Evolutionary conservation across 2,113 vertebrate genomes (phyloP).

Genomic region (Salvelinus namaycush): DNA sequence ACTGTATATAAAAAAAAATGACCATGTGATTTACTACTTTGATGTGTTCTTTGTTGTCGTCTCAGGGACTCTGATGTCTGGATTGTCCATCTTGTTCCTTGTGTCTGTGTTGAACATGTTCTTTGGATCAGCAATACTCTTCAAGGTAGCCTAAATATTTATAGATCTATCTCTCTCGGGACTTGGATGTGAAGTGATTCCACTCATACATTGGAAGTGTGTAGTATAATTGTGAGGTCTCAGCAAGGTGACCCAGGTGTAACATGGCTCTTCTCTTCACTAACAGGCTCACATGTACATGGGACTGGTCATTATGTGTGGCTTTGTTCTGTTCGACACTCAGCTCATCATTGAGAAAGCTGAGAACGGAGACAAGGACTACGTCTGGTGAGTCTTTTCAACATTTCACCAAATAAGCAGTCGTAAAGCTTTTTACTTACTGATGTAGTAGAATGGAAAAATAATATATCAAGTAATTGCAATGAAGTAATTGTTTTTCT

Average conservation of each 20-base stretch:
- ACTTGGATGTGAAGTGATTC: too few species aligned
- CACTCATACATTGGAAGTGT: too few species aligned
- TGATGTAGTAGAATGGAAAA: background rate
- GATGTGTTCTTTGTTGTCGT: background rate
- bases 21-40: background rate
- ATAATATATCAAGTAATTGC: background rate
- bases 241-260: too few species aligned
- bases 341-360: slow-evolving; percentile 98
- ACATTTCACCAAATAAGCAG: background rate
- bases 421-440: background rate
- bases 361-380: slow-evolving; percentile 94
- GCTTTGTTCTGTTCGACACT: slow-evolving; percentile 96
- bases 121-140: too few species aligned
- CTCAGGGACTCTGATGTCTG: slow-evolving; percentile 87
- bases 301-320: slow-evolving; percentile 90
- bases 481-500: background rate
- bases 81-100: slow-evolving; percentile 82
- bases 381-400: slow-evolving; percentile 86
- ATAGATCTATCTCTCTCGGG: too few species aligned
- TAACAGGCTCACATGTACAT: slow-evolving; percentile 88
- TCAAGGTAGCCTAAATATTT: too few species aligned
- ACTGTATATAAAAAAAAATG: background rate
- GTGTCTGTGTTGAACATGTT: slow-evolving; percentile 74
- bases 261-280: background rate
- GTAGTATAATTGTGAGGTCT: too few species aligned